Evolutionary conservation across 2,888 invertebrate species (phyloP).

Genomic region (Himalopsyche tibetana): DNA sequence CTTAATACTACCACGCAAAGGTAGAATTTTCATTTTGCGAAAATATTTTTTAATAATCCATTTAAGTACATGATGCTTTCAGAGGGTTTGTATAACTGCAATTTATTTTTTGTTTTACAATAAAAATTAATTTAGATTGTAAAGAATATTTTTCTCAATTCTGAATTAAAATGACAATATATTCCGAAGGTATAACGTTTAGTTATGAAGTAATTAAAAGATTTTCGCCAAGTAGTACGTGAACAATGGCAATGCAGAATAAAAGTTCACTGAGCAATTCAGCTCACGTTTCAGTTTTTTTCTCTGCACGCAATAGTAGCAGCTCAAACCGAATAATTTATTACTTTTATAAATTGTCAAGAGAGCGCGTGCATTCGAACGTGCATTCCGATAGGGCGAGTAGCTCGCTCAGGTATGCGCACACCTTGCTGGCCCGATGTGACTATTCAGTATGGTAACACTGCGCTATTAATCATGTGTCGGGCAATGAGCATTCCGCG

Average conservation of each 20-base stretch:
- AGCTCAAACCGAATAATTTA: constrained; percentile 26
- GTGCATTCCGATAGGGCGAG: constrained; percentile 34
- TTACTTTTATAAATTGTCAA: constrained; percentile 34
- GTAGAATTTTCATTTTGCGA: no score
- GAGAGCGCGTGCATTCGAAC: constrained; percentile 34
- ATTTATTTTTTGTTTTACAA: no score
- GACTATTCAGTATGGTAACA: constrained; percentile 21
- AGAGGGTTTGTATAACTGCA: no score
- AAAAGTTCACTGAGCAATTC: neutral
- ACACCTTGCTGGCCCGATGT: constrained; percentile 38
- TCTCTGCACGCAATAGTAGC: constrained; percentile 16
- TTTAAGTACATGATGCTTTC: no score
- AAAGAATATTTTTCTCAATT: neutral
- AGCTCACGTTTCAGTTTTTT: constrained; percentile 1
- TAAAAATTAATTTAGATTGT: neutral
- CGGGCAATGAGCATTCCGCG: constrained; percentile 57
- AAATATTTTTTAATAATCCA: no score
- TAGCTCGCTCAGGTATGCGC: constrained; percentile 53
- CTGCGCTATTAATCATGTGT: constrained; percentile 54
- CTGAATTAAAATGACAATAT: neutral
- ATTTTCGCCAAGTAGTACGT: neutral
- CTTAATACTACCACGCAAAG: no score
- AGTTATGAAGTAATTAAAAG: neutral
- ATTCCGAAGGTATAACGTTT: neutral
- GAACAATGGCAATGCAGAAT: neutral